A percentile compares a stretch with the other conserved stretches of the same genome.
phyloP scores from a whole-genome alignment of 2,888 invertebrate genomes.

The Leptopilina myrica region DNA sequence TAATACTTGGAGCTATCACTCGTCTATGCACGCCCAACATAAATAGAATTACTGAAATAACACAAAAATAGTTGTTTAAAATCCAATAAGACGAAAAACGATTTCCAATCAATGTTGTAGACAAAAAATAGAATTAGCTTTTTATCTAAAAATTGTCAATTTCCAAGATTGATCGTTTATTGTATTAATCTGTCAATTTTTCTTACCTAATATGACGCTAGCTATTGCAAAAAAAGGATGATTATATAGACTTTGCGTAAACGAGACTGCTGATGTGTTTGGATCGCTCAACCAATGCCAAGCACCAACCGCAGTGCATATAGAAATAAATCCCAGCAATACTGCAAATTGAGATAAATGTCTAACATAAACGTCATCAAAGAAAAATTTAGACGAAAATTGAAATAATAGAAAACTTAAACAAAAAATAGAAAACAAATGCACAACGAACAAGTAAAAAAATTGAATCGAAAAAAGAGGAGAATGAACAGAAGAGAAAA shows the following conservation, averaged over 20 bases:
- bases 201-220: slow-evolving; percentile 88
- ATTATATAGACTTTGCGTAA: slow-evolving; percentile 93
- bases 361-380: neutral
- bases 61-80: no score
- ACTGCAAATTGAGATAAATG: slow-evolving; percentile 79
- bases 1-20: slow-evolving; percentile 97
- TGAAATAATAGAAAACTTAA: no score
- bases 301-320: slow-evolving; percentile 95
- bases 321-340: slow-evolving; percentile 89
- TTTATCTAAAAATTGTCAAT: no score
- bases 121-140: no score
- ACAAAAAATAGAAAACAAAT: no score
- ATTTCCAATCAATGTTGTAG: no score
- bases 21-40: slow-evolving; percentile 94
- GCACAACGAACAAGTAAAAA: no score
- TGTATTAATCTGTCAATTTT: neutral
- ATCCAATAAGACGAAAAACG: no score
- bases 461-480: no score
- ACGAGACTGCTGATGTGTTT: slow-evolving; percentile 92
- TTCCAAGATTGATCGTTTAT: no score
- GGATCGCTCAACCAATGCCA: slow-evolving; percentile 98
- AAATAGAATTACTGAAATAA: slow-evolving; percentile 87
- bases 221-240: slow-evolving; percentile 97
- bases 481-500: neutral
- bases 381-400: no score